Conservation (phyloP, 2,888 invertebrate genomes). For the Mellilla xanthometata region DNA sequence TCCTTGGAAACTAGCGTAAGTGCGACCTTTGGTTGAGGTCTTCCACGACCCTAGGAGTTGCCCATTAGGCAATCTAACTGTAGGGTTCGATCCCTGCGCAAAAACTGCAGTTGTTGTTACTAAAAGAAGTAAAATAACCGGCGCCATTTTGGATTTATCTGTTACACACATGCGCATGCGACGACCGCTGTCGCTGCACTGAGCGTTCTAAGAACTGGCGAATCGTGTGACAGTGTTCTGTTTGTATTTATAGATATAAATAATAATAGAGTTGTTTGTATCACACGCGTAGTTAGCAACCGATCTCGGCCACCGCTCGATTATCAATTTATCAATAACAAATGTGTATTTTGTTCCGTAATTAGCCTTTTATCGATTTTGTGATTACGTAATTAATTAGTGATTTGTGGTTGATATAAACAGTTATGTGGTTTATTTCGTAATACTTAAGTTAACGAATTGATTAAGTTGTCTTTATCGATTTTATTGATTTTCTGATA, state of each 20-base stretch:
- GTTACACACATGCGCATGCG: constrained; percentile 42
- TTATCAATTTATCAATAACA: not conserved
- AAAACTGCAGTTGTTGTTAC: constrained; percentile 36
- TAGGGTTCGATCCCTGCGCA: constrained; percentile 53
- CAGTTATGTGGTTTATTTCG: too few species aligned
- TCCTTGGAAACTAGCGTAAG: constrained; percentile 84
- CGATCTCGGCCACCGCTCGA: not conserved
- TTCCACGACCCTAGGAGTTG: constrained; percentile 65
- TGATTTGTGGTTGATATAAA: too few species aligned
- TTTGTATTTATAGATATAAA: constrained; percentile 8
- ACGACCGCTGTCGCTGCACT: constrained; percentile 19
- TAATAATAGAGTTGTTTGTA: not conserved
- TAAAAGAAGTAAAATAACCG: constrained; percentile 41
- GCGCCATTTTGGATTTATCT: constrained; percentile 40
- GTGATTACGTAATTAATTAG: too few species aligned
- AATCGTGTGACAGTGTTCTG: constrained; percentile 4
- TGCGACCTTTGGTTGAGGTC: constrained; percentile 60
- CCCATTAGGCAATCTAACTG: constrained; percentile 59
- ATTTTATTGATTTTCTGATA: too few species aligned
- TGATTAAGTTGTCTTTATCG: too few species aligned
- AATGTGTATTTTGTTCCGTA: too few species aligned
- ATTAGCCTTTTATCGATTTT: too few species aligned
- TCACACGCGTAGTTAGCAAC: too few species aligned
- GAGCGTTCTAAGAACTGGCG: too few species aligned
- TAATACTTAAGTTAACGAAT: too few species aligned